phyloP scores from a whole-genome alignment of 2,888 invertebrate genomes.

The Melanostoma scalare region DNA sequence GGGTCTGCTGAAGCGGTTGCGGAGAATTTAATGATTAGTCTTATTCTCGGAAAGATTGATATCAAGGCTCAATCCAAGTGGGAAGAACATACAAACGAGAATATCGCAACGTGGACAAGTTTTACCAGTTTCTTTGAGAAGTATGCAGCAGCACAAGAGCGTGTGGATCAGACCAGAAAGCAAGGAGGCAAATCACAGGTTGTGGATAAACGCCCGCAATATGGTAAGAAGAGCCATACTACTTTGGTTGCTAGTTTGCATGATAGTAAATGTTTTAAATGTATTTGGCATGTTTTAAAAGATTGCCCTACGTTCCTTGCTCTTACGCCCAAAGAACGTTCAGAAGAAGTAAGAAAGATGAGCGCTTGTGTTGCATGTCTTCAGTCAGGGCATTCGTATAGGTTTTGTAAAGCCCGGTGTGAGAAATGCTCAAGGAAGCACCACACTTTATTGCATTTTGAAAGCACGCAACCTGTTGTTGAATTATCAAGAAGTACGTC shows the following conservation, averaged over 20 bases:
- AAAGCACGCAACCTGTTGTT: neutral
- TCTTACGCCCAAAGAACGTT: too few species aligned
- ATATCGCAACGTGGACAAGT: too few species aligned
- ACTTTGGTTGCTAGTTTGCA: too few species aligned
- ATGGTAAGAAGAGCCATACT: too few species aligned
- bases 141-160: too few species aligned
- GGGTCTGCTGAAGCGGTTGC: neutral
- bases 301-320: conserved; percentile 1
- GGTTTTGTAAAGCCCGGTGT: conserved; percentile 10
- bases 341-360: too few species aligned
- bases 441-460: conserved; percentile 11
- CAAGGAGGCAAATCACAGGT: too few species aligned
- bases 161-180: too few species aligned
- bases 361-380: neutral
- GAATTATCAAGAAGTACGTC: neutral
- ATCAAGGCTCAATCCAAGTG: conserved; percentile 6
- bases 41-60: neutral
- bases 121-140: too few species aligned
- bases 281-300: neutral
- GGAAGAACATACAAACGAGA: too few species aligned
- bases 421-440: conserved; percentile 16
- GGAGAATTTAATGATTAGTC: neutral
- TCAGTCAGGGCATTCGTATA: neutral
- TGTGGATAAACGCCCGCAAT: too few species aligned
- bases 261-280: conserved; percentile 1